Evolutionary conservation across 2,888 invertebrate genomes (phyloP).

Genomic region (Diaphora mendica): DNA sequence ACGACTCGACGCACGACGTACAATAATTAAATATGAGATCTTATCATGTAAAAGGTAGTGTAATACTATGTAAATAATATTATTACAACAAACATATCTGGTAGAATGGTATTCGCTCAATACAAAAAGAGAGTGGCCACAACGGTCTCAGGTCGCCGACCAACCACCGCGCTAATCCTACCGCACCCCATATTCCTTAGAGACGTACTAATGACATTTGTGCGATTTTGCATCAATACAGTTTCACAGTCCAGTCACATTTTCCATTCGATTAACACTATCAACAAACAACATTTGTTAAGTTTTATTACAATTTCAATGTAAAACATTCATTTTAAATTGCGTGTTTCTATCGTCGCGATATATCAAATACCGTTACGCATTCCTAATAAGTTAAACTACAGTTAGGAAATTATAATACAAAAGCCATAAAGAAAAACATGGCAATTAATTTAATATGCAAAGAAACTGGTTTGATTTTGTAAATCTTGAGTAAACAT

Average conservation of each 20-base stretch:
- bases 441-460: constrained; percentile 1
- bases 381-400: too few relatives aligned
- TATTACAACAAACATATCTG: constrained; percentile 22
- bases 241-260: constrained; percentile 14
- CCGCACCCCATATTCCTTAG: constrained; percentile 38
- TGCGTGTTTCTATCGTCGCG: not conserved
- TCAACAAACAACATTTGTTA: not conserved
- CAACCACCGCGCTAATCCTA: constrained; percentile 43
- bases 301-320: constrained; percentile 1
- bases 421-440: not conserved
- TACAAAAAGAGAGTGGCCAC: constrained; percentile 50
- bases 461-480: constrained; percentile 4
- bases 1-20: not conserved
- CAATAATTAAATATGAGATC: not conserved
- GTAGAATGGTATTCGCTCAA: constrained; percentile 36
- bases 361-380: not conserved
- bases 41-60: not conserved
- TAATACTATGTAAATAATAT: not conserved
- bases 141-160: constrained; percentile 53
- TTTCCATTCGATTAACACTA: not conserved
- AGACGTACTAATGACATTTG: constrained; percentile 69
- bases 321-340: not conserved
- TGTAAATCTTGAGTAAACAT: not conserved
- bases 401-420: not conserved
- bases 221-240: constrained; percentile 57